Conservation (phyloP, 1,140 invertebrate species). For the Caenorhabditis brenneri region DNA sequence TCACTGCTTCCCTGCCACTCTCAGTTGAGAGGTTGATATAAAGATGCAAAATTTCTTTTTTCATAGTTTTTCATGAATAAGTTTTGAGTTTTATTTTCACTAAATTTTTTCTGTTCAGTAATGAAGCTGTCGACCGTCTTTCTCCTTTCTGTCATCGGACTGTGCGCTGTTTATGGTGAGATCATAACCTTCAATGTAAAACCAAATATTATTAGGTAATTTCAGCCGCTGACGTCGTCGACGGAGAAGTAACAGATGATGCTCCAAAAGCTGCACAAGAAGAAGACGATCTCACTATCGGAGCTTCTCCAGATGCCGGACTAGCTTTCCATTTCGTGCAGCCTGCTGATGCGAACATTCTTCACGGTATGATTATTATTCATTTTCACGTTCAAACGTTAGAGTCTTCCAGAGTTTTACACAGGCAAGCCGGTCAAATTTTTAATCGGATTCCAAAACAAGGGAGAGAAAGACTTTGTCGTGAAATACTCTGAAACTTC, state of each 20-base stretch:
- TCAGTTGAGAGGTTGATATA: neutral
- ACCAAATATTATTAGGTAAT: neutral
- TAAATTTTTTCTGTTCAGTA: constrained; percentile 19
- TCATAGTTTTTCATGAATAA: neutral
- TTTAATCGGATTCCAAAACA: constrained; percentile 93
- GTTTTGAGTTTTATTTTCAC: neutral
- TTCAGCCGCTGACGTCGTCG: constrained; percentile 61
- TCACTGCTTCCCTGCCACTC: neutral
- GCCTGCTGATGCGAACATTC: constrained; percentile 76
- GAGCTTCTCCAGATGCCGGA: constrained; percentile 86
- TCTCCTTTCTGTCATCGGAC: constrained; percentile 3
- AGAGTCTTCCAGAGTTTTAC: constrained; percentile 79
- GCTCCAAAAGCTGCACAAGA: constrained; percentile 73
- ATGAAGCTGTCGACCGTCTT: constrained; percentile 25
- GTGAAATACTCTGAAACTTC: constrained; percentile 93
- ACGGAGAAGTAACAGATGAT: constrained; percentile 73
- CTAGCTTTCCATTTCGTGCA: constrained; percentile 89
- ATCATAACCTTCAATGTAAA: neutral
- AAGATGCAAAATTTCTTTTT: neutral
- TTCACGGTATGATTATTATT: constrained; percentile 69
- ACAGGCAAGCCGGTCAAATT: constrained; percentile 91
- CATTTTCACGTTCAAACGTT: constrained; percentile 74
- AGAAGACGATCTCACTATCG: constrained; percentile 74
- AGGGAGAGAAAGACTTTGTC: constrained; percentile 85
- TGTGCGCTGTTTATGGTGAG: constrained; percentile 1